A percentile compares a stretch with the other conserved stretches of the same genome.
Evolutionary conservation across 2,888 invertebrate species (phyloP).

Genomic region (Platycheirus rosarum): DNA sequence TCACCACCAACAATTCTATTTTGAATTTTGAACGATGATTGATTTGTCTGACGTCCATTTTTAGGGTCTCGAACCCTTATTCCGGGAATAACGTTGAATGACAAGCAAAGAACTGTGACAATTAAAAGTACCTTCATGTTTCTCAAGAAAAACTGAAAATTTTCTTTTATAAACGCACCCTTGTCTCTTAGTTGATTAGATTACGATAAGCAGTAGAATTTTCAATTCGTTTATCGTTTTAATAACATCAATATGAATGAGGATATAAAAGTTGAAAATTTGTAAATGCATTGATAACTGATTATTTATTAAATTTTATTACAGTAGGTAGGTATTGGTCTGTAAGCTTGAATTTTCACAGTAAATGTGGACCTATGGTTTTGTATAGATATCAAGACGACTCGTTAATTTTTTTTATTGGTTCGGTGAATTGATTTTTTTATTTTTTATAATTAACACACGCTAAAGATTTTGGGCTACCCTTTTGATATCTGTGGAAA

Average conservation of each 20-base stretch:
- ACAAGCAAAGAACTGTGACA: conserved; percentile 24
- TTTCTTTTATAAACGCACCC: conserved; percentile 57
- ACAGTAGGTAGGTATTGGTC: too few relatives aligned
- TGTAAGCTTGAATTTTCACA: too few relatives aligned
- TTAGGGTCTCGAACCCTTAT: conserved; percentile 25
- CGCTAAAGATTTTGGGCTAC: too few relatives aligned
- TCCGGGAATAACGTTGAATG: conserved; percentile 26
- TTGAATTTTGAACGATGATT: conserved; percentile 12
- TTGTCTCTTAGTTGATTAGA: conserved; percentile 36
- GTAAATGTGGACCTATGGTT: too few relatives aligned
- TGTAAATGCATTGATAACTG: not conserved
- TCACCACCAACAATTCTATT: conserved; percentile 78
- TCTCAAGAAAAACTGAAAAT: not conserved
- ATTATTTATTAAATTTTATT: too few relatives aligned
- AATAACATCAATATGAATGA: conserved; percentile 8
- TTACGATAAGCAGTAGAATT: conserved; percentile 8
- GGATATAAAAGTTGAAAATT: too few relatives aligned
- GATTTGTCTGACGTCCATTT: not conserved
- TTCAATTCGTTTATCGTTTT: conserved; percentile 33
- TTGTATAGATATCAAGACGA: too few relatives aligned
- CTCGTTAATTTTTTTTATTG: too few relatives aligned
- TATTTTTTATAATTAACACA: too few relatives aligned
- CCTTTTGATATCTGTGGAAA: too few relatives aligned
- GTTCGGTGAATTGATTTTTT: too few relatives aligned
- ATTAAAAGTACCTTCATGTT: conserved; percentile 54